Base-by-base conservation (phyloP, 2,797 vertebrate genomes). In the Muscicapa comitata region DNA sequence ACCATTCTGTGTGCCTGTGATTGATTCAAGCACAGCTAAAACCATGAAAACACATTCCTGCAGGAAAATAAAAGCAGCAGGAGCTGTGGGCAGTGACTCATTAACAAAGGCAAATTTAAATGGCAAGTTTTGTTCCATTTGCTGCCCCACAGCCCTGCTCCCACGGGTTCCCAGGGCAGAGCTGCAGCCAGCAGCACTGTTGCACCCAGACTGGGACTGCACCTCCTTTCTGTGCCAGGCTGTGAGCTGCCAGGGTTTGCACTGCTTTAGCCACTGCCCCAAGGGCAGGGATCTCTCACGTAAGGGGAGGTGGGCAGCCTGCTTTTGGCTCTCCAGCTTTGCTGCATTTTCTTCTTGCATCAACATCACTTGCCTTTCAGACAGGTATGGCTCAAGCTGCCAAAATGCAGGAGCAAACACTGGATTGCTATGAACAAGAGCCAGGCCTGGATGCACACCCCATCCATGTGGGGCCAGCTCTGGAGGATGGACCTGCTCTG, bases 61-160 rank as follows among this genome's bases (percentile, higher is more conserved):
- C 35, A 94, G 75, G 68, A 83, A 90, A 90, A 72, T 35, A 87
- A 91, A 96, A 93, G 63, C 75, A 92, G 81, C 85, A 51, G 85
- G 81, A 91, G 73, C 57, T 61, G 75, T 18, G 75, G 68, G 72
- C 48, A 74, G 87, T 87, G 72, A 91, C 57, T 92, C 89, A 88
- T 57, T 88, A 65, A 81, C 50, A 74, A 80, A 93, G 50, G 50
- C 42, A 95, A 93, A 95, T 65, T 67, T 63, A 74, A 82, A 17
- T 1, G 1, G 55, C n/a, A 94, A 94, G 72, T 51, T 86, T 73
- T 86, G 65, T 73, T 90, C n/a, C 38, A 37, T 55, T 31, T 15
- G 13, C 65, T 48, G 28, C 53, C 53, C 51, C 55, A 4, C 72
- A 59, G 83, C 88, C 53, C 65, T 11, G 77, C 79, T 92, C 66